Percentiles rank a stretch among this genome's conserved stretches.
These are phyloP conservation scores for Sturnus vulgaris DNA, from an alignment of 2,113 vertebrate species.

Conservation along the genomic window DNA sequence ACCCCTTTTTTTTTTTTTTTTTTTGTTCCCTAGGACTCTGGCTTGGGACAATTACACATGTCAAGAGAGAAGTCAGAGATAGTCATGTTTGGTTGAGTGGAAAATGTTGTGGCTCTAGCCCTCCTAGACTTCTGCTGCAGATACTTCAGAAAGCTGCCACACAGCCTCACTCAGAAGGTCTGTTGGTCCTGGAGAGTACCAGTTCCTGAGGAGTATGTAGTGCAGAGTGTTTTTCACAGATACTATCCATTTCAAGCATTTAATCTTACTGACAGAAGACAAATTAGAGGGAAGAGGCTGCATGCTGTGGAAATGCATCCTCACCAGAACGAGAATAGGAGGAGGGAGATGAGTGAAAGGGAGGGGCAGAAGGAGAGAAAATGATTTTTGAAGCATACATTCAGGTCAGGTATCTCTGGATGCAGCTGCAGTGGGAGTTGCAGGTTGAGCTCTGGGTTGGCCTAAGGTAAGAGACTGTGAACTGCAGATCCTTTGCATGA, in stretches of 20 bases:
- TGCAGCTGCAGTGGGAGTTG: background rate
- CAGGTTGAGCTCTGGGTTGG: background rate
- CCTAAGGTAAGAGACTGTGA: background rate
- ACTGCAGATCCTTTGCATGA: fast-evolving
- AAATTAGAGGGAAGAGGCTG: background rate
- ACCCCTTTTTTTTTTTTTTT: background rate
- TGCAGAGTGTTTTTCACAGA: background rate
- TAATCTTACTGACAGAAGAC: background rate
- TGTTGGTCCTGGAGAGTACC: background rate
- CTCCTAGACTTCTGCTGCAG: background rate
- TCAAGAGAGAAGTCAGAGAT: background rate
- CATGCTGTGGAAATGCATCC: background rate
- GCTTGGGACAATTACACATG: background rate
- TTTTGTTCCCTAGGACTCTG: background rate
- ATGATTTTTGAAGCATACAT: background rate
- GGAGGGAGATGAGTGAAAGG: background rate
- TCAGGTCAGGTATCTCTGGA: fast-evolving
- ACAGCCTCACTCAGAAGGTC: background rate
- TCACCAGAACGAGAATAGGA: background rate
- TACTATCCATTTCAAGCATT: background rate
- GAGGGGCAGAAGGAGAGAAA: background rate
- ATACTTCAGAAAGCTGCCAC: background rate
- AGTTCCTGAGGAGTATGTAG: background rate
- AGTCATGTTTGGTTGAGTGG: background rate
- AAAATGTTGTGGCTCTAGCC: background rate